phyloP scores from a whole-genome alignment of 2,888 invertebrate genomes.

The Volucella inflata region DNA sequence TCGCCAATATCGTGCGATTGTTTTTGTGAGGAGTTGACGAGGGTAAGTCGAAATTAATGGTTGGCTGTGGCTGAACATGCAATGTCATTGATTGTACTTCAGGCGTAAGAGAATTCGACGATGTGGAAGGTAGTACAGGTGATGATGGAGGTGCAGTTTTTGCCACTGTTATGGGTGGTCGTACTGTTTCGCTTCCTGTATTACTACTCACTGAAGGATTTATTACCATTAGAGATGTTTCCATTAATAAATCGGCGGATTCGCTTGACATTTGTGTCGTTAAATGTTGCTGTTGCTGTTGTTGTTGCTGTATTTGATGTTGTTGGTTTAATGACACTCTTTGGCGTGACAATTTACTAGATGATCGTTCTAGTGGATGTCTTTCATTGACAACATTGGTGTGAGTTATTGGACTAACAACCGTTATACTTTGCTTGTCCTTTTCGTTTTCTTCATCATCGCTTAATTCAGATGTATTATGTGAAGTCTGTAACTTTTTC shows the following conservation, averaged over 20 bases:
- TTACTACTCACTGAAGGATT: conserved; percentile 74
- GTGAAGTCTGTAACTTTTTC: conserved; percentile 81
- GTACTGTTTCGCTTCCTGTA: conserved; percentile 70
- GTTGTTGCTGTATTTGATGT: conserved; percentile 76
- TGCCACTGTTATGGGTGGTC: conserved; percentile 42
- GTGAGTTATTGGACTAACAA: conserved; percentile 68
- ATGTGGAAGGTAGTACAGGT: conserved; percentile 53
- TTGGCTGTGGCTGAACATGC: conserved; percentile 63
- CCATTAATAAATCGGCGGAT: conserved; percentile 79
- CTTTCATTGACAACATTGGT: conserved; percentile 64
- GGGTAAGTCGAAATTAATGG: conserved; percentile 78
- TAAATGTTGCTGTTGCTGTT: conserved; percentile 76
- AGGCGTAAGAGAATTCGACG: conserved; percentile 60
- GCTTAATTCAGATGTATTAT: conserved; percentile 81
- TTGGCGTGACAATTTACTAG: conserved; percentile 81
- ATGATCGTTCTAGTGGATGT: conserved; percentile 75
- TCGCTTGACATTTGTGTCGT: conserved; percentile 75
- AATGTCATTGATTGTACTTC: conserved; percentile 74
- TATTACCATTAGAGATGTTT: conserved; percentile 82
- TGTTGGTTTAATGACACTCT: conserved; percentile 81
- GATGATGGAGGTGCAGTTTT: conserved; percentile 35
- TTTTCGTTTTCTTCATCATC: conserved; percentile 79
- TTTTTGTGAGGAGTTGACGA: conserved; percentile 81
- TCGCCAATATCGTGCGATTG: conserved; percentile 69
- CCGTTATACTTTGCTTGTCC: conserved; percentile 49